A percentile compares a stretch with the other conserved stretches of the same genome.
These are phyloP conservation scores for Erethizon dorsatum DNA, from an alignment of 2,797 vertebrate species.

Conservation along the genomic window DNA sequence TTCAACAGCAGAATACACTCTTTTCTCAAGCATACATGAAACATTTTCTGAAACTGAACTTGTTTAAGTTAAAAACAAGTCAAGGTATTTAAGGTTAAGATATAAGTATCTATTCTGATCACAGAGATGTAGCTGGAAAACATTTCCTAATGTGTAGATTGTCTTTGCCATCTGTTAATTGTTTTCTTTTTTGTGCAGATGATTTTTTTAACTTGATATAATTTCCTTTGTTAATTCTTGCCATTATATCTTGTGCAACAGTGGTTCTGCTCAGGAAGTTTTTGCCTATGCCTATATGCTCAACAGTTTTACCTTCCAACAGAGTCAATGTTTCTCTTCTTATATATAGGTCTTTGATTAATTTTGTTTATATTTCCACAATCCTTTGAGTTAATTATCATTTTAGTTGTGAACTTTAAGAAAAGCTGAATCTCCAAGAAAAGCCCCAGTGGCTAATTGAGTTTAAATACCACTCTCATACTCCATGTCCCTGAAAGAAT, in stretches of 20 bases:
- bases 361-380: not conserved
- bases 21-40: too few relatives aligned
- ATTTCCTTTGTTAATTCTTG: not conserved
- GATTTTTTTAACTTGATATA: not conserved
- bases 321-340: not conserved
- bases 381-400: not conserved
- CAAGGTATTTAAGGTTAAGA: too few relatives aligned
- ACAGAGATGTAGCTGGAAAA: not conserved
- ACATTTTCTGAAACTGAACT: too few relatives aligned
- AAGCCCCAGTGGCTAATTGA: not conserved
- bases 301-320: not conserved
- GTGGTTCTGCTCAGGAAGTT: not conserved
- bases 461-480: not conserved
- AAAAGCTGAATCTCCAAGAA: not conserved
- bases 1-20: too few relatives aligned
- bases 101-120: too few relatives aligned
- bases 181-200: not conserved
- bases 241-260: not conserved
- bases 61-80: too few relatives aligned
- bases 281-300: not conserved
- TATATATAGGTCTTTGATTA: not conserved
- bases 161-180: not conserved
- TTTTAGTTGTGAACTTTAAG: not conserved
- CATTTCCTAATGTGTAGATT: not conserved
- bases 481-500: not conserved